Evolutionary conservation across 2,797 vertebrate genomes (phyloP).

Genomic region (Melanotaenia parkinsoni): DNA sequence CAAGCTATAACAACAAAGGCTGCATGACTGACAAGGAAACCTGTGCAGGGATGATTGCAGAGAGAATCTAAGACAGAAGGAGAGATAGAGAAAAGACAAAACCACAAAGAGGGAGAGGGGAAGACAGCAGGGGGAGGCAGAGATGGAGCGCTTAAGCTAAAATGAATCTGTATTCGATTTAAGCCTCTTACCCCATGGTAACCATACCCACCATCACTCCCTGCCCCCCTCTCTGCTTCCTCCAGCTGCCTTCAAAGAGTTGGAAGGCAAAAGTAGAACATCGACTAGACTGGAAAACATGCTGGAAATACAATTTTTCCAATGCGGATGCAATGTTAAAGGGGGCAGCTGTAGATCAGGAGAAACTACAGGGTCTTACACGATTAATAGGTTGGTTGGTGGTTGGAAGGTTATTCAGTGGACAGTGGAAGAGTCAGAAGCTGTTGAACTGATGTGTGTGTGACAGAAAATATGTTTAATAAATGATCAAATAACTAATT

Average conservation of each 20-base stretch:
- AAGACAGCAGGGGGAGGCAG: constrained; percentile 29
- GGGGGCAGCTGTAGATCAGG: background rate
- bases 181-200: constrained; percentile 72
- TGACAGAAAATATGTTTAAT: background rate
- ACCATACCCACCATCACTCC: constrained; percentile 42
- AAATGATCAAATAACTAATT: background rate
- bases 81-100: constrained; percentile 19
- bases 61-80: constrained; percentile 21
- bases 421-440: background rate
- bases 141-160: constrained; percentile 49
- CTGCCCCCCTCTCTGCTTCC: constrained; percentile 27
- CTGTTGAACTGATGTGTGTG: background rate
- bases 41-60: background rate
- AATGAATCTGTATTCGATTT: constrained; percentile 71
- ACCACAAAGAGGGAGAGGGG: constrained; percentile 10
- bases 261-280: constrained; percentile 58
- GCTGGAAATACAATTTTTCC: constrained; percentile 7
- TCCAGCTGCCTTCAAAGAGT: constrained; percentile 61
- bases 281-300: constrained; percentile 5
- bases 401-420: background rate
- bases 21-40: background rate
- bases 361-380: background rate
- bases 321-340: constrained; percentile 19
- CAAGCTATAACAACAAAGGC: background rate
- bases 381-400: no score